Evolutionary conservation across 2,113 vertebrate genomes (phyloP).

Genomic region (Anser cygnoides): DNA sequence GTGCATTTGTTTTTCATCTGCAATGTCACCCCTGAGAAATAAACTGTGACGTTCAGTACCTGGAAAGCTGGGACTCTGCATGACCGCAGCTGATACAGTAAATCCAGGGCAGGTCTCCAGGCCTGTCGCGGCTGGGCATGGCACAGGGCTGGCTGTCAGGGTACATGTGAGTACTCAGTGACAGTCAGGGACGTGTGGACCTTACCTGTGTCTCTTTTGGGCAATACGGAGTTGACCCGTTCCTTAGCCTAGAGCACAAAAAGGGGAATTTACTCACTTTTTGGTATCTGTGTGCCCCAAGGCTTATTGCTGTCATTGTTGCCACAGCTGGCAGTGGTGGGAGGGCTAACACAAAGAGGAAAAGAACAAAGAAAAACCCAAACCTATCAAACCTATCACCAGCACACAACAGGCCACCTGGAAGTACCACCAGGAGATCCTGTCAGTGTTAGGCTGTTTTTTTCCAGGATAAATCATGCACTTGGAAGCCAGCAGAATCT

Average conservation of each 20-base stretch:
- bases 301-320: not conserved
- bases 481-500: not conserved
- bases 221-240: not conserved
- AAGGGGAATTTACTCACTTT: not conserved
- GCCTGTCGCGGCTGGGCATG: not conserved
- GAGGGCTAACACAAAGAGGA: not conserved
- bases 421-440: not conserved
- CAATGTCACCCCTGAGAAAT: not conserved
- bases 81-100: not conserved
- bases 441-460: not conserved
- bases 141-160: not conserved
- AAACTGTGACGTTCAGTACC: not conserved
- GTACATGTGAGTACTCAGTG: rapidly evolving
- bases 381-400: not conserved
- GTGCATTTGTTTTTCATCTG: not conserved
- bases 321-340: not conserved
- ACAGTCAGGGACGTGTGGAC: not conserved
- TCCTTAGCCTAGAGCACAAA: not conserved
- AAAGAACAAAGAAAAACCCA: not conserved
- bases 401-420: not conserved
- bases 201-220: not conserved
- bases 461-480: not conserved
- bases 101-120: not conserved
- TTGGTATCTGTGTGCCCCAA: not conserved
- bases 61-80: not conserved